Evolutionary conservation across 2,797 vertebrate genomes (phyloP).

Genomic region (Cuculus canorus): DNA sequence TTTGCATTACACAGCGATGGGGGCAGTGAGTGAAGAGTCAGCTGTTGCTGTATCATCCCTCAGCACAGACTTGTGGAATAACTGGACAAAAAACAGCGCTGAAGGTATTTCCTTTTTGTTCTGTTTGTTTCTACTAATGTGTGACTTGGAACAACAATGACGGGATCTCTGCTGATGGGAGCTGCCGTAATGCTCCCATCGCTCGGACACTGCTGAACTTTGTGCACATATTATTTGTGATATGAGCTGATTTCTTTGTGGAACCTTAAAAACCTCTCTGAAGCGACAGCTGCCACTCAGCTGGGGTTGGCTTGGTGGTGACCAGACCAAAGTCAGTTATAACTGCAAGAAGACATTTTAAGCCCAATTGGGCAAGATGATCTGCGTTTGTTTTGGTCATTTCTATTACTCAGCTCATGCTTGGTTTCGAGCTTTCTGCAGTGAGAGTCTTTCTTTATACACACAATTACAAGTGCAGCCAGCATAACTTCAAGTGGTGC

Average conservation of each 20-base stretch:
- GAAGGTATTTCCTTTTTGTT: slow-evolving; percentile 72
- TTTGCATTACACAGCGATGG: slow-evolving; percentile 72
- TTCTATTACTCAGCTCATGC: not conserved
- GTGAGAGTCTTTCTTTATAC: rapidly evolving
- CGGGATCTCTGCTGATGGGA: not conserved
- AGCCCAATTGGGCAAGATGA: not conserved
- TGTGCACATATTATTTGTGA: not conserved
- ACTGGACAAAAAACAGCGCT: slow-evolving; percentile 69
- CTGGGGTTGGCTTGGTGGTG: not conserved
- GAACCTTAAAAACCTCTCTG: not conserved
- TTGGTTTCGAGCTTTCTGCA: not conserved
- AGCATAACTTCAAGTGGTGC: rapidly evolving
- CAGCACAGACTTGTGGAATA: slow-evolving; percentile 48
- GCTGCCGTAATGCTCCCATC: not conserved
- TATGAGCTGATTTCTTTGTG: not conserved
- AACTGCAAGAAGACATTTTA: not conserved
- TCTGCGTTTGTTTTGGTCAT: not conserved
- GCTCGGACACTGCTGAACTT: not conserved
- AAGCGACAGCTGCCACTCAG: not conserved
- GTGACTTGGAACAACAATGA: not conserved
- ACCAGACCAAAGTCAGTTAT: not conserved
- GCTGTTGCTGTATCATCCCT: slow-evolving; percentile 17
- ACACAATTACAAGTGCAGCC: not conserved
- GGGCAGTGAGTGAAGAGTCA: slow-evolving; percentile 64
- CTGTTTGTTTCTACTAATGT: not conserved